Evolutionary conservation across 1,140 invertebrate species (phyloP).

Genomic region (Drosophila ercepeae): DNA sequence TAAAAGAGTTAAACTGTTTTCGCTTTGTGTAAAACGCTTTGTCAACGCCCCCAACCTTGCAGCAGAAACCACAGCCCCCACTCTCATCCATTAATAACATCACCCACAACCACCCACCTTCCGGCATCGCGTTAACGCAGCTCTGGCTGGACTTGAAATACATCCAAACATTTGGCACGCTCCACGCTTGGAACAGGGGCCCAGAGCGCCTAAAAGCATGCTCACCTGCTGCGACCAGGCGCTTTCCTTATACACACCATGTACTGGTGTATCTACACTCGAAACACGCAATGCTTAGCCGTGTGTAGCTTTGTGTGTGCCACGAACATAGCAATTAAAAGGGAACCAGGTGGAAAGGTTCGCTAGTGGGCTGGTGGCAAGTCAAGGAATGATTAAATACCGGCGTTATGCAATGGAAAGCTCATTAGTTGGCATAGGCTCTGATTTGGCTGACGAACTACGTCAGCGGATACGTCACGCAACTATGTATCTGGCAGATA

Average conservation of each 20-base stretch:
- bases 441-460: conserved; percentile 19
- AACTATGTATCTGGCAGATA: conserved; percentile 47
- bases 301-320: not conserved
- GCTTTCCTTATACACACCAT: conserved; percentile 9
- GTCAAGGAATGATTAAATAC: conserved; percentile 28
- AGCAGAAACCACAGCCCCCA: not conserved
- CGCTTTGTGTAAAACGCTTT: conserved; percentile 17
- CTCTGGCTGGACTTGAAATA: conserved; percentile 40
- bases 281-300: conserved; percentile 54
- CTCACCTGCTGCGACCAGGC: conserved; percentile 45
- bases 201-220: conserved; percentile 76
- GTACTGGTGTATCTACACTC: conserved; percentile 32
- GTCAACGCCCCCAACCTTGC: conserved; percentile 23
- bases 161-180: conserved; percentile 81
- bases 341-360: not conserved
- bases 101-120: not conserved
- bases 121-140: conserved; percentile 11
- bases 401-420: conserved; percentile 56
- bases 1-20: conserved; percentile 20
- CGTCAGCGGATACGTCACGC: conserved; percentile 62
- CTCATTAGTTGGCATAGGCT: conserved; percentile 59
- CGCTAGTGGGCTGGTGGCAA: not conserved
- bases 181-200: conserved; percentile 64
- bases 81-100: not conserved
- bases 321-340: not conserved